Percentiles rank a stretch among this genome's conserved stretches.
Evolutionary conservation across 1,140 invertebrate genomes (phyloP).

Genomic region (Lepidurus couesii): DNA sequence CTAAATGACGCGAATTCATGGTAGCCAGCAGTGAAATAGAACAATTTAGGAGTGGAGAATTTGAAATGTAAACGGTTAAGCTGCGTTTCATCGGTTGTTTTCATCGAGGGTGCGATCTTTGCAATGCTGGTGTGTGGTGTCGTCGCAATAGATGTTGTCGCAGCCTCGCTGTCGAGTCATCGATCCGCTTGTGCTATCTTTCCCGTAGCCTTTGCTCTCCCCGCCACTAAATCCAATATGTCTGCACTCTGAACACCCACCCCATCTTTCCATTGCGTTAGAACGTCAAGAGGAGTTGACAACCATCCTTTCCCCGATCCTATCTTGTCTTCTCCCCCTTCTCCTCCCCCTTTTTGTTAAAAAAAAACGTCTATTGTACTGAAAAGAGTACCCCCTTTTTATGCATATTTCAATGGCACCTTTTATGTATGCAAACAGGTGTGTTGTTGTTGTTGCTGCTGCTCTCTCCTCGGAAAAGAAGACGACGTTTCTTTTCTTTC

Average conservation of each 20-base stretch:
- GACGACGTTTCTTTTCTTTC: no score
- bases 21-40: no score
- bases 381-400: not conserved
- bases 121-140: not conserved
- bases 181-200: slow-evolving; percentile 1
- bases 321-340: not conserved
- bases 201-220: not conserved
- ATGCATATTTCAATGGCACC: not conserved
- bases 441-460: not conserved
- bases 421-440: slow-evolving; percentile 18
- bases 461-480: not conserved
- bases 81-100: no score
- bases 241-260: not conserved
- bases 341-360: not conserved
- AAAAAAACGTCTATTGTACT: not conserved
- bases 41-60: no score
- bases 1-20: no score
- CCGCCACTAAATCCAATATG: not conserved
- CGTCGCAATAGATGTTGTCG: slow-evolving; percentile 3
- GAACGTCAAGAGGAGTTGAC: not conserved
- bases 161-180: slow-evolving; percentile 13
- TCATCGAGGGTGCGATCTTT: not conserved
- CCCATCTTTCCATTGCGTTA: not conserved
- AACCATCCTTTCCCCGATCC: not conserved
- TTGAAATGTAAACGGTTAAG: no score